A percentile compares a stretch with the other conserved stretches of the same genome.
These are phyloP conservation scores for Dichetophora obliterata DNA, from an alignment of 2,888 invertebrate genomes.

Conservation along the genomic window DNA sequence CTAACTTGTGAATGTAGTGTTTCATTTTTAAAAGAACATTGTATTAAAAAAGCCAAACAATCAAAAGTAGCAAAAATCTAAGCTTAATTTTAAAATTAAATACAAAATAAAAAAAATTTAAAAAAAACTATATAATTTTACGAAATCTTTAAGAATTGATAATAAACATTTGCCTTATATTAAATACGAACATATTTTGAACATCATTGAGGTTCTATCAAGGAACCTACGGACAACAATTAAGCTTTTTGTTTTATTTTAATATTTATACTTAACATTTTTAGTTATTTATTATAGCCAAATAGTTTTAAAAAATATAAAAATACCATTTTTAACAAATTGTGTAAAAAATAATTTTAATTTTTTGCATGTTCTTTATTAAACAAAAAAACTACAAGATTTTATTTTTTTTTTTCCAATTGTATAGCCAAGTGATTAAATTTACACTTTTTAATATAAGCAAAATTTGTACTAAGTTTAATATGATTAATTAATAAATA, in stretches of 20 bases:
- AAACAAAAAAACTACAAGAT: not conserved
- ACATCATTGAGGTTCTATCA: too few relatives aligned
- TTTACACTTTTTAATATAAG: conserved; percentile 35
- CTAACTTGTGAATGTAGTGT: too few relatives aligned
- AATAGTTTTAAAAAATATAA: not conserved
- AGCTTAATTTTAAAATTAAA: not conserved
- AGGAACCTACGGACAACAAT: not conserved
- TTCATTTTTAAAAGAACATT: too few relatives aligned
- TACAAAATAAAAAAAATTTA: not conserved
- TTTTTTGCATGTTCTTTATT: conserved; percentile 9
- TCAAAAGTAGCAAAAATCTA: too few relatives aligned
- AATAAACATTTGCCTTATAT: too few relatives aligned
- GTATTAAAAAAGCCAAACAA: too few relatives aligned
- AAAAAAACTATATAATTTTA: not conserved
- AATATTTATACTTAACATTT: not conserved
- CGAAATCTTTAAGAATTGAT: too few relatives aligned
- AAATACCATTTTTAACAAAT: not conserved
- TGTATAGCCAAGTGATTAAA: conserved; percentile 34
- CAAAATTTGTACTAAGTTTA: conserved; percentile 28
- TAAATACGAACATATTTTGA: too few relatives aligned
- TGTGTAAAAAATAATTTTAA: conserved; percentile 1
- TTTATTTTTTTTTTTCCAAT: not conserved
- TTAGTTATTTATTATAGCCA: too few relatives aligned
- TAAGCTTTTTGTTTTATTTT: not conserved
- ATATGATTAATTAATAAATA: conserved; percentile 2